Conservation (phyloP, 2,113 vertebrate genomes). For the Desmodus rotundus region DNA sequence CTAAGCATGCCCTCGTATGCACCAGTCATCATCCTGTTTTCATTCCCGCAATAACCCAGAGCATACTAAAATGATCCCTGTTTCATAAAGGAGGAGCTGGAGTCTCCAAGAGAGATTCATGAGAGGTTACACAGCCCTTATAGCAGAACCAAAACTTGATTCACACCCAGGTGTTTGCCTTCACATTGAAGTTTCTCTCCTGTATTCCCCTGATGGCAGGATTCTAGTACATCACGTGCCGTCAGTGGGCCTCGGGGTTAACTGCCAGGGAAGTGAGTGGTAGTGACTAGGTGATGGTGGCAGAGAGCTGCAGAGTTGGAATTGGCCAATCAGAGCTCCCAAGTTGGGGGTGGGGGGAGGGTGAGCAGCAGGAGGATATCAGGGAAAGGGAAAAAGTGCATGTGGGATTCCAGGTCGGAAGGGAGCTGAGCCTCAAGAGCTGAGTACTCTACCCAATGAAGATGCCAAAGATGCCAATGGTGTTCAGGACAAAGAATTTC, state of each 20-base stretch:
- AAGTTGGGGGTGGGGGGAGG: not conserved
- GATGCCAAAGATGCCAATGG: not conserved
- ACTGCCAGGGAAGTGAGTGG: not conserved
- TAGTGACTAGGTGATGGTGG: not conserved
- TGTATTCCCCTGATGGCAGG: not conserved
- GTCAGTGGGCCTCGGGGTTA: not conserved
- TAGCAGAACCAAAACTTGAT: not conserved
- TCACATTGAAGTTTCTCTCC: not conserved
- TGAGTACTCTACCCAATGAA: not conserved
- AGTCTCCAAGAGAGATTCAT: not conserved
- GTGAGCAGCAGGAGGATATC: not conserved
- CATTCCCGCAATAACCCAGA: not conserved
- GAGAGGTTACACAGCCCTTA: not conserved
- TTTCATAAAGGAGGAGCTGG: not conserved
- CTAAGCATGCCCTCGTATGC: not conserved
- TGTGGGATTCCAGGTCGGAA: not conserved
- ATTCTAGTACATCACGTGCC: not conserved
- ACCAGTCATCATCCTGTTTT: not conserved
- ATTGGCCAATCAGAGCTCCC: not conserved
- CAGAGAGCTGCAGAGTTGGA: not conserved
- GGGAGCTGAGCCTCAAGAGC: not conserved
- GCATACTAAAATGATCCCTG: conserved; percentile 15
- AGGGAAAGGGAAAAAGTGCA: not conserved
- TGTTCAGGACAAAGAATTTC: not conserved
- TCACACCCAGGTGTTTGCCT: not conserved